Conservation (phyloP, 2,888 invertebrate genomes). For the Azorinus chamasolen region DNA sequence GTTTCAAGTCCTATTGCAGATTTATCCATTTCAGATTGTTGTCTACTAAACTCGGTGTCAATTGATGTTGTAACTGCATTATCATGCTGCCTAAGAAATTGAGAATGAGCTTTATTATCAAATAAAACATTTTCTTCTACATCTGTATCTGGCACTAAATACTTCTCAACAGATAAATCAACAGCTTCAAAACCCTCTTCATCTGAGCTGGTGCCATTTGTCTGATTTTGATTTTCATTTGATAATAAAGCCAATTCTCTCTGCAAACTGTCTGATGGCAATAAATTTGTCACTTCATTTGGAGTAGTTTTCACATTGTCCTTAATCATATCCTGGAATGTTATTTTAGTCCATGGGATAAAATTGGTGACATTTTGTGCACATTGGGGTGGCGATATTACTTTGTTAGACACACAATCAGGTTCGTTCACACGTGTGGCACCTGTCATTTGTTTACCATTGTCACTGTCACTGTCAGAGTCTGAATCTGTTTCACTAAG, state of each 20-base stretch:
- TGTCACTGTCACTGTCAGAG: not conserved
- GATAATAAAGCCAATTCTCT: not conserved
- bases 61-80: not conserved
- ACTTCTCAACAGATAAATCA: too few species aligned
- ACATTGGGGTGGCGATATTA: not conserved
- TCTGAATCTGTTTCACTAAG: slow-evolving; percentile 16
- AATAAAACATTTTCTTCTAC: not conserved
- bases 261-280: too few species aligned
- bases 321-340: too few species aligned
- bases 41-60: not conserved
- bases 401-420: not conserved
- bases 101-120: not conserved
- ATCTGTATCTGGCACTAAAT: not conserved
- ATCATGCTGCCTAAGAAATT: not conserved
- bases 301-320: too few species aligned
- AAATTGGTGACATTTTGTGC: not conserved
- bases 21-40: not conserved
- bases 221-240: not conserved
- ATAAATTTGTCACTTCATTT: too few species aligned
- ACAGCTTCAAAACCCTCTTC: not conserved
- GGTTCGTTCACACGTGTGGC: not conserved
- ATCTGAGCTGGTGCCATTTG: not conserved
- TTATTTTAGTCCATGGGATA: too few species aligned
- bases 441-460: not conserved
- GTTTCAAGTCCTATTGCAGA: slow-evolving; percentile 20